These are phyloP conservation scores for Columbina picui DNA, from an alignment of 2,113 vertebrate species.

Conservation along the genomic window DNA sequence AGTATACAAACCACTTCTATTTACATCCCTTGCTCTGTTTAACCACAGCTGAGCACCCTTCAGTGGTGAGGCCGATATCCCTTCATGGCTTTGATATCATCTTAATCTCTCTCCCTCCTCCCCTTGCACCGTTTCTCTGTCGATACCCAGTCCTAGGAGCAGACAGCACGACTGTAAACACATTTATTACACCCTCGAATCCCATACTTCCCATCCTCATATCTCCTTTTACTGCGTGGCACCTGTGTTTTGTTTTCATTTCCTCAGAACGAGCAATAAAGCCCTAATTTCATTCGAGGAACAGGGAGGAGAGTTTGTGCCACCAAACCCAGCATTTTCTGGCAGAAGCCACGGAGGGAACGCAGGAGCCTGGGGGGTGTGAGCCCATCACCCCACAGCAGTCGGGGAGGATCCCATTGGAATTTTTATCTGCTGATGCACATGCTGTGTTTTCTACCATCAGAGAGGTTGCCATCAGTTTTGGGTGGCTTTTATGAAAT, in stretches of 20 bases:
- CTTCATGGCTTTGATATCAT: not conserved
- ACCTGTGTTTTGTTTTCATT: slow-evolving; percentile 59
- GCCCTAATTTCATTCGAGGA: slow-evolving; percentile 21
- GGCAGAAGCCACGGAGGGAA: not conserved
- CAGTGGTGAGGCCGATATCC: not conserved
- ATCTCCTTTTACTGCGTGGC: slow-evolving; percentile 15
- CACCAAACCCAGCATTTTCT: not conserved
- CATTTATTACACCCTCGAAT: slow-evolving; percentile 40
- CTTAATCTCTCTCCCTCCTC: not conserved
- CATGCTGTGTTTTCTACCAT: not conserved
- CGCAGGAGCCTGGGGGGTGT: not conserved
- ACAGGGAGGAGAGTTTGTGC: not conserved
- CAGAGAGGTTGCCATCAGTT: not conserved
- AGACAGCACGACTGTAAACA: slow-evolving; percentile 20
- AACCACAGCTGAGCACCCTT: not conserved
- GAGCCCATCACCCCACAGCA: not conserved
- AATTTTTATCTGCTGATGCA: not conserved
- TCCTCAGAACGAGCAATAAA: slow-evolving; percentile 37
- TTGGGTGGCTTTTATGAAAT: not conserved
- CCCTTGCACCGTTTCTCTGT: not conserved
- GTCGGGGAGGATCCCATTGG: rapidly evolving
- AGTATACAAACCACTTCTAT: not conserved
- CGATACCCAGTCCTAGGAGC: not conserved
- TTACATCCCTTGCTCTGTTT: not conserved
- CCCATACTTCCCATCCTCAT: not conserved